These are phyloP conservation scores for Sesia bembeciformis DNA, from an alignment of 2,888 invertebrate species.

Conservation along the genomic window DNA sequence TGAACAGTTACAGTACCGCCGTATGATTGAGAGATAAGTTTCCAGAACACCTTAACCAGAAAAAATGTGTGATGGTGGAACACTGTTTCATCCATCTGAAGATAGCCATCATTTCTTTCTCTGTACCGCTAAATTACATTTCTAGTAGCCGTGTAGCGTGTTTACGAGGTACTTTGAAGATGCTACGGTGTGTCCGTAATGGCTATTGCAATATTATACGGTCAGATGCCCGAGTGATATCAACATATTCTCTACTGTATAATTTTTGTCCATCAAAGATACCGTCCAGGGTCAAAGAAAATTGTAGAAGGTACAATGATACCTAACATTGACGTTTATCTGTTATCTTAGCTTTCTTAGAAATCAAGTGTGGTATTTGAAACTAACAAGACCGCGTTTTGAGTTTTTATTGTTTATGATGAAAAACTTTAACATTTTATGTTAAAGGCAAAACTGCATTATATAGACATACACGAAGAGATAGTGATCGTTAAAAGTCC, in stretches of 20 bases:
- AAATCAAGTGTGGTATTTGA: constrained; percentile 15
- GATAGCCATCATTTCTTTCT: constrained; percentile 65
- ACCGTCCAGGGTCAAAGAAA: constrained; percentile 59
- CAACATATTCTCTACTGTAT: constrained; percentile 58
- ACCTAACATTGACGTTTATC: constrained; percentile 49
- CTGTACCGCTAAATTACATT: constrained; percentile 70
- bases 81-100: constrained; percentile 56
- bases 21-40: constrained; percentile 53
- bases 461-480: too few species aligned
- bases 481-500: too few species aligned
- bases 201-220: constrained; percentile 69
- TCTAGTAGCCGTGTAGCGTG: constrained; percentile 68
- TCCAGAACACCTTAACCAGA: constrained; percentile 61
- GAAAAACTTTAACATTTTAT: too few species aligned
- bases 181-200: constrained; percentile 63
- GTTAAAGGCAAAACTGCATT: too few species aligned
- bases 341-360: constrained; percentile 51
- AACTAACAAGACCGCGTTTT: background rate
- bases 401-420: background rate
- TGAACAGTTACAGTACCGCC: constrained; percentile 6
- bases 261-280: constrained; percentile 57
- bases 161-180: constrained; percentile 70
- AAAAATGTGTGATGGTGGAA: constrained; percentile 51
- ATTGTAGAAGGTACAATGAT: constrained; percentile 44
- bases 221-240: constrained; percentile 62